Conservation (phyloP, 2,113 vertebrate species). For the Apus apus region DNA sequence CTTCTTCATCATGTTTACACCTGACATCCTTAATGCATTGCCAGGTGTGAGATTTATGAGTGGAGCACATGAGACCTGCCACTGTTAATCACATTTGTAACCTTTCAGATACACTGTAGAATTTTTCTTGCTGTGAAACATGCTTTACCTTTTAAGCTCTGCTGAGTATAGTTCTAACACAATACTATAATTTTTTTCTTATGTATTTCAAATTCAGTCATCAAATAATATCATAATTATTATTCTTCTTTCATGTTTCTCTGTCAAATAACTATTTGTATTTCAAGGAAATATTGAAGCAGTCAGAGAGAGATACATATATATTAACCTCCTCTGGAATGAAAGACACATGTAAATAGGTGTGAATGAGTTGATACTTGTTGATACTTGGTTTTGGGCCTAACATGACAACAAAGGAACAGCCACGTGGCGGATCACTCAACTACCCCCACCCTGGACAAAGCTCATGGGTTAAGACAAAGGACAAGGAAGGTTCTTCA, state of each 20-base stretch:
- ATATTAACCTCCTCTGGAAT: background rate
- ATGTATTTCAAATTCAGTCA: background rate
- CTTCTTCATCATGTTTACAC: slow-evolving; percentile 61
- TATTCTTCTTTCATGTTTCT: background rate
- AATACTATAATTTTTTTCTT: background rate
- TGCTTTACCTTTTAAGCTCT: slow-evolving; percentile 48
- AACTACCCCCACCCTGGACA: no score
- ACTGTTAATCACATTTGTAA: slow-evolving; percentile 75
- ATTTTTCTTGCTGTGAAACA: slow-evolving; percentile 57
- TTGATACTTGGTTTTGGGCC: no score
- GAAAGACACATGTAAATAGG: background rate
- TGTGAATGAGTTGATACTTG: background rate
- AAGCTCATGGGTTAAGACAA: no score
- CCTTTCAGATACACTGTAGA: slow-evolving; percentile 64
- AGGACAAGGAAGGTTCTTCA: no score
- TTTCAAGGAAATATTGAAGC: background rate
- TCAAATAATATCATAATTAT: slow-evolving; percentile 6
- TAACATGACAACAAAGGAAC: no score
- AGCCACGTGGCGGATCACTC: no score
- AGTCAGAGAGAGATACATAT: background rate
- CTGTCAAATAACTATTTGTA: background rate
- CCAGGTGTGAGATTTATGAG: slow-evolving; percentile 70
- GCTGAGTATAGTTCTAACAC: slow-evolving; percentile 34
- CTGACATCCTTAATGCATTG: slow-evolving; percentile 64
- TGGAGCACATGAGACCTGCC: slow-evolving; percentile 68